phyloP scores from a whole-genome alignment of 2,797 vertebrate species.

The Cryptoprocta ferox region DNA sequence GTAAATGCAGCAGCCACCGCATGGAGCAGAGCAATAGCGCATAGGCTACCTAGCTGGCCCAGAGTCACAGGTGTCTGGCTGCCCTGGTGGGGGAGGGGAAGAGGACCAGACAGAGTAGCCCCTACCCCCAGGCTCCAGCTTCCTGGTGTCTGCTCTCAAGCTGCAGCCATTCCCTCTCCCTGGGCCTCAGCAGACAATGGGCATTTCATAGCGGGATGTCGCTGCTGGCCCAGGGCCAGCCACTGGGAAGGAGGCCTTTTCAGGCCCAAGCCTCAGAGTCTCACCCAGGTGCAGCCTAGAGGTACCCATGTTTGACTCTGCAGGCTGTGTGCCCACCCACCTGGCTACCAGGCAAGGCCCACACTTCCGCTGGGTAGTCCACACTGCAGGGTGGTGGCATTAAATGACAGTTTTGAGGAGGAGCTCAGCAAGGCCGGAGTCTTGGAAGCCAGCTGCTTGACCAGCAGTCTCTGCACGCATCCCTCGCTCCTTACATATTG shows the following conservation, averaged over 20 bases:
- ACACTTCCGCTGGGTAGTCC: background rate
- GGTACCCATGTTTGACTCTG: background rate
- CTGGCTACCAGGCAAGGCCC: background rate
- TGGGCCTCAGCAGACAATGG: slow-evolving; percentile 6
- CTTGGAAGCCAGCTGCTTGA: background rate
- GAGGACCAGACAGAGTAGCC: background rate
- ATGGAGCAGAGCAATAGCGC: too few species aligned
- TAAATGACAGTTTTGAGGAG: background rate
- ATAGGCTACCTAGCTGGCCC: background rate
- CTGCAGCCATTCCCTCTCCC: background rate
- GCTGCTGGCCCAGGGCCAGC: background rate
- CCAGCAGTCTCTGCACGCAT: too few species aligned
- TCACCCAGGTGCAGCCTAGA: background rate
- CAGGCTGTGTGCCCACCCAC: background rate
- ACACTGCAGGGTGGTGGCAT: background rate
- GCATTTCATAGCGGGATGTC: background rate
- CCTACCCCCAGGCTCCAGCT: background rate
- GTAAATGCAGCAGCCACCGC: fast-evolving
- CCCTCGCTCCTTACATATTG: background rate
- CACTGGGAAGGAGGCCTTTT: background rate
- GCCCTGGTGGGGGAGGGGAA: background rate
- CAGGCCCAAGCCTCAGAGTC: background rate
- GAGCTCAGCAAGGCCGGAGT: background rate
- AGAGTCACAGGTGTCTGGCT: background rate
- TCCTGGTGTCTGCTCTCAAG: background rate